Conservation (phyloP, 2,113 vertebrate genomes). For the Erinaceus europaeus region DNA sequence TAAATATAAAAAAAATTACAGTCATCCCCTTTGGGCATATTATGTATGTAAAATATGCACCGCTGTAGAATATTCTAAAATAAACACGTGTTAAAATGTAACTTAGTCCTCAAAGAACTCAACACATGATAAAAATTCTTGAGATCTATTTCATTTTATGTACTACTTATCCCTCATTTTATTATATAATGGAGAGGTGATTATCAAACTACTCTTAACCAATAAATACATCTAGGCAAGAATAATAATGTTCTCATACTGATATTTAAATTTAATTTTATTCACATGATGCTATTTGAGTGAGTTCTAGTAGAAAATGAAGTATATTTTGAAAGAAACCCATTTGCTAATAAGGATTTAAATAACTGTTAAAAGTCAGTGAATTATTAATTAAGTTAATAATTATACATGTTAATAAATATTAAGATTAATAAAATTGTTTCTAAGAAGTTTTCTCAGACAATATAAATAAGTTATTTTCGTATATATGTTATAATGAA, state of each 20-base stretch:
- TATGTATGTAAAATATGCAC: background rate
- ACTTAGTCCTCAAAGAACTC: background rate
- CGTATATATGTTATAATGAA: background rate
- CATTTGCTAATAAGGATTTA: background rate
- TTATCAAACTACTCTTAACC: conserved; percentile 2
- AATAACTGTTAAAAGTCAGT: no score
- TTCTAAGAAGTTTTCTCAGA: no score
- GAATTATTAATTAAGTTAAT: no score
- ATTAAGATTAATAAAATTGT: background rate
- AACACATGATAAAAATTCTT: background rate
- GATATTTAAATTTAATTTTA: background rate
- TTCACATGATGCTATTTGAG: background rate
- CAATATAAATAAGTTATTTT: no score
- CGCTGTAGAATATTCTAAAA: background rate
- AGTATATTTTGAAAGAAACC: background rate
- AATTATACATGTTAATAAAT: background rate
- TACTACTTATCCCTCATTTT: background rate
- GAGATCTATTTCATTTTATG: background rate
- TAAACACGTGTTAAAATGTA: background rate
- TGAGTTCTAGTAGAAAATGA: background rate
- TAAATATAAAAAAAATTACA: background rate
- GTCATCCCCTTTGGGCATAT: background rate
- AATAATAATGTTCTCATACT: background rate
- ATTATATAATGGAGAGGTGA: background rate
- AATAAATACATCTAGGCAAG: background rate